Conservation (phyloP, 2,888 invertebrate genomes). For the Phortica magna region DNA sequence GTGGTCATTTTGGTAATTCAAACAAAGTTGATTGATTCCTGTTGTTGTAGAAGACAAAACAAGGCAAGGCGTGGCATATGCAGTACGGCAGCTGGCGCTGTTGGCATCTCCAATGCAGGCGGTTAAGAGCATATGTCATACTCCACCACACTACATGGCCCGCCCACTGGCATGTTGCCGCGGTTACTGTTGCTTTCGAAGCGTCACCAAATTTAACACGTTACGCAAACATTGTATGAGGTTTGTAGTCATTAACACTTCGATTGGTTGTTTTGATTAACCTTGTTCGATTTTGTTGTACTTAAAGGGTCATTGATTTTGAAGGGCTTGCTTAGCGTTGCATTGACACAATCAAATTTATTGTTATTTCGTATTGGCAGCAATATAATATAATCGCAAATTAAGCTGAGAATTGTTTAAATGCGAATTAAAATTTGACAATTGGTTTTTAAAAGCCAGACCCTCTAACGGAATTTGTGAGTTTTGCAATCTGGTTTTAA, state of each 20-base stretch:
- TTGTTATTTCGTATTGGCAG: neutral
- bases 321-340: neutral
- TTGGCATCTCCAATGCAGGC: conserved; percentile 68
- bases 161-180: neutral
- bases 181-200: neutral
- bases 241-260: conserved; percentile 28
- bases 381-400: no score
- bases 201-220: conserved; percentile 23
- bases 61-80: neutral
- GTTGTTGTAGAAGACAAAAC: neutral
- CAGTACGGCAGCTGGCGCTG: conserved; percentile 46
- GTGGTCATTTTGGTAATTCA: neutral
- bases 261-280: conserved; percentile 25
- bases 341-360: neutral
- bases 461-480: no score
- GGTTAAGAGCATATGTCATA: conserved; percentile 31
- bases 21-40: neutral
- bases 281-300: conserved; percentile 10
- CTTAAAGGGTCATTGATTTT: neutral
- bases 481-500: no score
- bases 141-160: neutral
- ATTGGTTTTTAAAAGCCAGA: no score
- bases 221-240: conserved; percentile 30
- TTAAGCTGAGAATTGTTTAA: no score
- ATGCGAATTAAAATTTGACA: no score